Base-by-base conservation (phyloP, 1,140 invertebrate species). In the Drosophila malerkotliana region DNA sequence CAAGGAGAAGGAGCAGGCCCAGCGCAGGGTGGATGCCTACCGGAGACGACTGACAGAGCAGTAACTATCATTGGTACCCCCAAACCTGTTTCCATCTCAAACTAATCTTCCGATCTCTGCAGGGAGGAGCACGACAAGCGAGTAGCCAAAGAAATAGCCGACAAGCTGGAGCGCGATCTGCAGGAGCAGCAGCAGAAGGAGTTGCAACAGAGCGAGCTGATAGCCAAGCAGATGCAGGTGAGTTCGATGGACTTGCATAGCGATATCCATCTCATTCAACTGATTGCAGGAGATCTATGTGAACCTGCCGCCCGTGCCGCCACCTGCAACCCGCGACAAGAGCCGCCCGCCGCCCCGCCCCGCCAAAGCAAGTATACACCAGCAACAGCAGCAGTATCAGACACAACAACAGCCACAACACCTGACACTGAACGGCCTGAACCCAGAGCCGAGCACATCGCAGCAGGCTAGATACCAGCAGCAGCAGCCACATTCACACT, bases 101-200 rank as follows among this genome's bases (percentile, higher is more conserved):
- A 30, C 32, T 71, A 71, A 67, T 66, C 44, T 56, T 44, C 24
- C 39, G 9, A 32, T 67, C 49, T 52, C 26, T 12, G n/a, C 53
- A 96, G 95, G 80, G 96, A 96, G 91, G 94, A 95, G 81, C 93
- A 94, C 88, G 96, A 97, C 92, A 95, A 93, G 45, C 85, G 93
- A 59, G 92, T 95, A 18, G 95, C 95, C 21, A 93, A 92, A 80
- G 93, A 95, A 88, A 92, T 96, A 62, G 95, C 95, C 24, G 92
- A 95, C 72, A 93, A 93, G 61, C 79, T 96, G 21, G 95, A 96
- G 72, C 94, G 95, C 76, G 92, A 93, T 62, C 64, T 92, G 26
- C 93, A 92, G 79, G 93, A 93, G 58, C 92, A 93, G 45, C 92
- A 93, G 68, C 87, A 90, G 21, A 73, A 79, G 73, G 92, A 94